Conservation (phyloP, 2,888 invertebrate species). For the Megastigmus dorsalis region DNA sequence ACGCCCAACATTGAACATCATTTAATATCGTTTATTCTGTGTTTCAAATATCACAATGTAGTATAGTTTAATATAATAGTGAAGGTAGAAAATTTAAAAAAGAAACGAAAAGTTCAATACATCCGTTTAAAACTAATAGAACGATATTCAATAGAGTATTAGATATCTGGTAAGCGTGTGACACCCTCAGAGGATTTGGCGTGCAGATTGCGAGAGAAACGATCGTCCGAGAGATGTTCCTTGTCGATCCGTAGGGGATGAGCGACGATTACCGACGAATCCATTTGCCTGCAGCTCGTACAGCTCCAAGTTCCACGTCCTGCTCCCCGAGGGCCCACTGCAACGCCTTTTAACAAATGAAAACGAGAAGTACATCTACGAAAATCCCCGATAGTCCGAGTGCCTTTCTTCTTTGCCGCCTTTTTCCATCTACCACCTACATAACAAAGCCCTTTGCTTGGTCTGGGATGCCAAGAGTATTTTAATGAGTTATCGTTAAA, state of each 20-base stretch:
- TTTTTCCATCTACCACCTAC: too few relatives aligned
- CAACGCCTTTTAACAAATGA: slow-evolving; percentile 39
- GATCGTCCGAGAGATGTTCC: neutral
- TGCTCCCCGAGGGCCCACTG: neutral
- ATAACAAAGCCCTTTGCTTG: too few relatives aligned
- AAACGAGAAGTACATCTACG: slow-evolving; percentile 8
- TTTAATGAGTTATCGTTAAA: too few relatives aligned
- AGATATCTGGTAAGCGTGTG: too few relatives aligned
- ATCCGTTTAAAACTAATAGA: neutral
- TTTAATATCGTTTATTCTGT: too few relatives aligned
- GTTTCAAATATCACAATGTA: too few relatives aligned
- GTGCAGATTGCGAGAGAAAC: slow-evolving; percentile 3
- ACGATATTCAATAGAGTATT: slow-evolving; percentile 7
- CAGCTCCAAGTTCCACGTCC: neutral
- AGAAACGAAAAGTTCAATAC: too few relatives aligned
- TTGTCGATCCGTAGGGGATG: neutral
- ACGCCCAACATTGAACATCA: too few relatives aligned
- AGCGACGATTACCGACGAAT: slow-evolving; percentile 33
- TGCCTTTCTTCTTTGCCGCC: too few relatives aligned
- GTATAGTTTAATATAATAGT: too few relatives aligned
- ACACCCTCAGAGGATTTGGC: neutral
- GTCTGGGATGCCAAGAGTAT: too few relatives aligned
- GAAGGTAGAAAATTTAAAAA: too few relatives aligned
- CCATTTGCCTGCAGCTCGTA: slow-evolving; percentile 31
- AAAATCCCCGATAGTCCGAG: slow-evolving; percentile 31